A percentile compares a stretch with the other conserved stretches of the same genome.
Evolutionary conservation across 2,113 vertebrate genomes (phyloP).

Genomic region (Toxotes chatareus): DNA sequence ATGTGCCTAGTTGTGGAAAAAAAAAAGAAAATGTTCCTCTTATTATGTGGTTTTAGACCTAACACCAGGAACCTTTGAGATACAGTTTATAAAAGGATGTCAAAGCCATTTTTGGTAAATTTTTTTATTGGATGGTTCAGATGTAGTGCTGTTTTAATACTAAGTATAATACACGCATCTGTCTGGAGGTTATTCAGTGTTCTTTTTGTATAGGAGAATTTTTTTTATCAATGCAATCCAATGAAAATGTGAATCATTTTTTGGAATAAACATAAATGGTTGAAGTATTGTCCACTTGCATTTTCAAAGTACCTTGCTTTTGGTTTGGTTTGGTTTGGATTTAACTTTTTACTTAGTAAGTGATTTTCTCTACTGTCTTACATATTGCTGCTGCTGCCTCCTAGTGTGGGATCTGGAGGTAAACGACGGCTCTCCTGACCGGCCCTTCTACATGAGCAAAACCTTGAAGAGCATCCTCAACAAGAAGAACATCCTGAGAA

Average conservation of each 20-base stretch:
- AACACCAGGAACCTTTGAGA: slow-evolving; percentile 79
- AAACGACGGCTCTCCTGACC: slow-evolving; percentile 79
- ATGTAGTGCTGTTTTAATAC: slow-evolving; percentile 82
- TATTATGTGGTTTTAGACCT: slow-evolving; percentile 77
- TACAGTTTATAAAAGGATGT: slow-evolving; percentile 86
- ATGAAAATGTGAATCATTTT: slow-evolving; percentile 78
- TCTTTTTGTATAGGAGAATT: slow-evolving; percentile 81
- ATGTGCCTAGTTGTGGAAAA: slow-evolving; percentile 83
- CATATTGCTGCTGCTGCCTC: slow-evolving; percentile 73
- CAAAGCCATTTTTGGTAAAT: slow-evolving; percentile 87
- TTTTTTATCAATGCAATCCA: slow-evolving; percentile 78
- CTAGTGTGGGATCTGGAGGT: slow-evolving; percentile 86
- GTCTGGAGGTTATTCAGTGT: slow-evolving; percentile 77
- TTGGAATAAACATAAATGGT: slow-evolving; percentile 83
- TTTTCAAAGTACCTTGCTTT: slow-evolving; percentile 9
- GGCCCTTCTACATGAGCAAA: slow-evolving; percentile 79
- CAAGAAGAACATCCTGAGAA: slow-evolving; percentile 56
- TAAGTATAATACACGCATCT: slow-evolving; percentile 77
- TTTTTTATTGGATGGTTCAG: slow-evolving; percentile 81
- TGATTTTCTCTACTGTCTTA: slow-evolving; percentile 14
- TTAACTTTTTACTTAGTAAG: background rate
- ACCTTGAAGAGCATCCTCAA: slow-evolving; percentile 76
- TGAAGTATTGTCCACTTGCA: slow-evolving; percentile 55
- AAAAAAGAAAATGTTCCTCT: slow-evolving; percentile 60
- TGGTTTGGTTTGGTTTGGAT: background rate